Evolutionary conservation across 2,888 invertebrate species (phyloP).

Genomic region (Maniola hyperantus): DNA sequence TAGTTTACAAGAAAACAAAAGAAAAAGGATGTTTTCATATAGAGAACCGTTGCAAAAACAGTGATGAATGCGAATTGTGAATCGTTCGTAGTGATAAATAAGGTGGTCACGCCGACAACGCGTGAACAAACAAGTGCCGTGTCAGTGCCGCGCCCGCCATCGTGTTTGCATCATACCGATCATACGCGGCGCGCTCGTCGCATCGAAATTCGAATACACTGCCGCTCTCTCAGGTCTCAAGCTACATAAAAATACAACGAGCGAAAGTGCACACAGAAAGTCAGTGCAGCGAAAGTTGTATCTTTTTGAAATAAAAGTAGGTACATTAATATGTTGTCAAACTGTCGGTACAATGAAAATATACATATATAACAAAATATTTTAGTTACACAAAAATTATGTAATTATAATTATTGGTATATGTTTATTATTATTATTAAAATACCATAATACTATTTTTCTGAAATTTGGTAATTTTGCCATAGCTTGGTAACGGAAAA

Average conservation of each 20-base stretch:
- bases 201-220: conserved; percentile 33
- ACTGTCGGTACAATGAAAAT: too few relatives aligned
- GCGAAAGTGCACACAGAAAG: conserved; percentile 62
- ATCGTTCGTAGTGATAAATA: conserved; percentile 70
- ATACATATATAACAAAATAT: not conserved
- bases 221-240: conserved; percentile 35
- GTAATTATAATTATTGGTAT: too few relatives aligned
- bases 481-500: not conserved
- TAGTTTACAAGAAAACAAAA: not conserved
- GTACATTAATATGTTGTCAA: too few relatives aligned
- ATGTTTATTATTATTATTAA: too few relatives aligned
- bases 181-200: conserved; percentile 43
- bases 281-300: conserved; percentile 64
- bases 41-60: conserved; percentile 45
- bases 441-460: too few relatives aligned
- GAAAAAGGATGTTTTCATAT: not conserved
- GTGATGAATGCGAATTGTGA: conserved; percentile 63
- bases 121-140: conserved; percentile 79
- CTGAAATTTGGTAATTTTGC: too few relatives aligned
- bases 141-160: conserved; percentile 52
- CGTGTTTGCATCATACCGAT: conserved; percentile 47
- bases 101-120: conserved; percentile 70
- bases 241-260: conserved; percentile 43
- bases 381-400: not conserved
- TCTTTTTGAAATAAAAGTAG: conserved; percentile 36